Base-by-base conservation (phyloP, 2,888 invertebrate species). In the Micoletzkya japonica region DNA sequence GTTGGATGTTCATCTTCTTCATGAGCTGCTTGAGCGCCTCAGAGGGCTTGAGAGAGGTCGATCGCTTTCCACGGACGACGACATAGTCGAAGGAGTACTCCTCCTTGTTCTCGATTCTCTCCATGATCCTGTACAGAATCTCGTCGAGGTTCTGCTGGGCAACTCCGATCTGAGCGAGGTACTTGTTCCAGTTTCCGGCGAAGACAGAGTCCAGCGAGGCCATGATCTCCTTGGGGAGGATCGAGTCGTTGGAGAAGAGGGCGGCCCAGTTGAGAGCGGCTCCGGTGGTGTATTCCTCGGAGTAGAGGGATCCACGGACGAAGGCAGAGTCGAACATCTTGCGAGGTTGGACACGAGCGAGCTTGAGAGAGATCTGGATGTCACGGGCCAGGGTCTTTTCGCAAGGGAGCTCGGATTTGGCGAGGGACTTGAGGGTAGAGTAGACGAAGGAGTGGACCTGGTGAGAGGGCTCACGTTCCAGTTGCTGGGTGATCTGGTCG, bases 361-460 rank as follows among this genome's bases (percentile, higher is more conserved):
- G 70, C 28, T 71, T 69, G 52, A 79, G 72, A 44, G 74, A 66
- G 37, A 57, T 61, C 39, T 72, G 54, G 58, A 72, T 71, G 37
- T 75, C 73, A 57, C 57, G 70, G 54, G 81, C 73, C 69, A 79
- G 52, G 49, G 70, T 73, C 72, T 72, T 61, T 36, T 67, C 76
- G 73, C 81, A 82, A 28, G 80, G 79, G 44, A 77, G 76, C 64
- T 73, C 72, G 60, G 74, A 74, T 61, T 80, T 72, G 71, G 81
- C 71, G 64, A 77, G 56, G 32, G 75, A 72, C 37, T 76, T 61
- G 70, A 84, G 74, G 59, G 74, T 64, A 44, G 81, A 74, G 74
- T 71, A 73, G 67, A 75, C 75, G 79, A 80, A 84, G 37, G 76
- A 57, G 69, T 74, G 73, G 28, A 84, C 76, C 60, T 82, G 78